These are phyloP conservation scores for Oscheius sp. DNA, from an alignment of 2,888 invertebrate genomes.

Conservation along the genomic window DNA sequence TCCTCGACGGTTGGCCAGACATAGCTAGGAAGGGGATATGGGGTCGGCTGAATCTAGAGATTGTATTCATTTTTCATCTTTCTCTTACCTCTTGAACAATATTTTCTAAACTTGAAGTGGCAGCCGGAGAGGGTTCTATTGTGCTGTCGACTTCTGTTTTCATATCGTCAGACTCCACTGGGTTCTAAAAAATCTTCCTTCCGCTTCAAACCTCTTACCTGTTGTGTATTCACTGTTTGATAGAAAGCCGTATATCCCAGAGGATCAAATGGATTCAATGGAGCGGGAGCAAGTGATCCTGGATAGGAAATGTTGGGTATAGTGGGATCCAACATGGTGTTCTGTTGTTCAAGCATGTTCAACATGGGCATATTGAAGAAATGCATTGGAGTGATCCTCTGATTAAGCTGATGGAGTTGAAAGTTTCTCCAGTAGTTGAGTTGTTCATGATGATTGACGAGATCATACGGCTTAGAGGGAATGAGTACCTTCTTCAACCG, in stretches of 20 bases:
- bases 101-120: neutral
- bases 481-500: slow-evolving; percentile 21
- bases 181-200: neutral
- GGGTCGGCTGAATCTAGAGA: neutral
- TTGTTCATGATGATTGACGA: neutral
- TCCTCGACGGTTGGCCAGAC: slow-evolving; percentile 12
- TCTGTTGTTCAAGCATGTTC: neutral
- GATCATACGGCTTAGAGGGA: neutral
- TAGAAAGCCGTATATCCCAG: slow-evolving; percentile 25
- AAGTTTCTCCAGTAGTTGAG: slow-evolving; percentile 21
- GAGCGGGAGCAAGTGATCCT: neutral
- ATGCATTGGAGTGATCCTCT: slow-evolving; percentile 14
- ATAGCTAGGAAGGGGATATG: slow-evolving; percentile 10
- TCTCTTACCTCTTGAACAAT: neutral
- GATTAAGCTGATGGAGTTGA: slow-evolving; percentile 30
- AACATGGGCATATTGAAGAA: slow-evolving; percentile 18
- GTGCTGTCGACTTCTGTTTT: too few relatives aligned
- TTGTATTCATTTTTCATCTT: neutral
- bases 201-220: neutral
- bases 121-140: neutral
- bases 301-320: slow-evolving; percentile 13
- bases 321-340: neutral
- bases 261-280: slow-evolving; percentile 11
- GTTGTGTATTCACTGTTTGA: neutral
- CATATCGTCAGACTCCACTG: neutral